phyloP scores from a whole-genome alignment of 1,140 invertebrate species.

The Brachionus koreanus region DNA sequence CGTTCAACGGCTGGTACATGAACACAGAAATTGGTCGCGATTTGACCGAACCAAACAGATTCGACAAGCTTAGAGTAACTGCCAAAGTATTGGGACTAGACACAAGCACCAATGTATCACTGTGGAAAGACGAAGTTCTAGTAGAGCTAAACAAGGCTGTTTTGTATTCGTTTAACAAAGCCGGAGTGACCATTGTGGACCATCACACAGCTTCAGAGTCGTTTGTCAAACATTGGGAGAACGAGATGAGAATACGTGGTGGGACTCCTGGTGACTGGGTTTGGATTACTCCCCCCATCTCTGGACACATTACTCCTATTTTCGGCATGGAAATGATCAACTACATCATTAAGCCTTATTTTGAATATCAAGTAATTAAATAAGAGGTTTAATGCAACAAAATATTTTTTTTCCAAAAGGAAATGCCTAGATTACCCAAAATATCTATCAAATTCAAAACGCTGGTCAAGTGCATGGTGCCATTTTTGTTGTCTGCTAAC shows the following conservation, averaged over 20 bases:
- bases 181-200: slow-evolving; percentile 86
- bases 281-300: slow-evolving; percentile 90
- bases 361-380: slow-evolving; percentile 81
- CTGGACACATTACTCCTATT: slow-evolving; percentile 79
- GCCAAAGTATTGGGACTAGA: slow-evolving; percentile 81
- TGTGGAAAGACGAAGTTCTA: slow-evolving; percentile 88
- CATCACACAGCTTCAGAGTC: slow-evolving; percentile 91
- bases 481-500: slow-evolving; percentile 89
- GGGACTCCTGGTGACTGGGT: slow-evolving; percentile 93
- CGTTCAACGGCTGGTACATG: slow-evolving; percentile 97
- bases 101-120: slow-evolving; percentile 71
- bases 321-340: slow-evolving; percentile 93
- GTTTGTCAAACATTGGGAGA: slow-evolving; percentile 91
- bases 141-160: slow-evolving; percentile 86
- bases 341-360: slow-evolving; percentile 81
- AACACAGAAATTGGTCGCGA: slow-evolving; percentile 87
- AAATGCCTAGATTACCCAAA: slow-evolving; percentile 69
- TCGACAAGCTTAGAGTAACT: slow-evolving; percentile 81
- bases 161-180: slow-evolving; percentile 79
- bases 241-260: slow-evolving; percentile 79
- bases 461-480: slow-evolving; percentile 89
- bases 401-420: slow-evolving; percentile 61
- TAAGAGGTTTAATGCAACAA: slow-evolving; percentile 86
- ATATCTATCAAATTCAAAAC: slow-evolving; percentile 90
- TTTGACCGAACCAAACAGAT: slow-evolving; percentile 77